These are phyloP conservation scores for Wasmannia auropunctata DNA, from an alignment of 1,140 invertebrate genomes.

Conservation along the genomic window DNA sequence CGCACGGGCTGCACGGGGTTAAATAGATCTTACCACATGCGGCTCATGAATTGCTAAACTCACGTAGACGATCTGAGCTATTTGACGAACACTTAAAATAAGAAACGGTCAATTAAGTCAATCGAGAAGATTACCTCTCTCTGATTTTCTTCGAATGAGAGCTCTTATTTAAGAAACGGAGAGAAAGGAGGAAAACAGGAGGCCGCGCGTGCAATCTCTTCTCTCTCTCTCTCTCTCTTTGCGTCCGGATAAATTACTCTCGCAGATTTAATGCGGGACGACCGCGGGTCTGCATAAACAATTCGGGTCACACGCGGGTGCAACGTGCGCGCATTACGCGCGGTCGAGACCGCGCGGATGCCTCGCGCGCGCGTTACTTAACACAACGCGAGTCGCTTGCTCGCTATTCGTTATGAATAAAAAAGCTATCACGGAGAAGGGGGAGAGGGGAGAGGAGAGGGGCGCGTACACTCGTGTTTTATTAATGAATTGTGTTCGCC, in stretches of 20 bases:
- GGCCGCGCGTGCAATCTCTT: not conserved
- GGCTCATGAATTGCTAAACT: not conserved
- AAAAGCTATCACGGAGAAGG: not conserved
- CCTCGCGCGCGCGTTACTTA: not conserved
- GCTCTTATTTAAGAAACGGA: conserved; percentile 9
- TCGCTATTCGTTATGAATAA: conserved; percentile 21
- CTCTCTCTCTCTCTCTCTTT: too few species aligned
- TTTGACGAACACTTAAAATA: not conserved
- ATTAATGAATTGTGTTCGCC: conserved; percentile 1
- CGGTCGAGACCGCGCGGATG: too few species aligned
- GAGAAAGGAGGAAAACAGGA: conserved; percentile 17
- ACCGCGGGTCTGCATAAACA: conserved; percentile 29
- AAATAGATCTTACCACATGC: not conserved
- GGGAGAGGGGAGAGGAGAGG: too few species aligned
- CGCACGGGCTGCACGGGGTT: not conserved
- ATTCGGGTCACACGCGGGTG: conserved; percentile 40
- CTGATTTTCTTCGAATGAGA: not conserved
- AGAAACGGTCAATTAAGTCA: not conserved
- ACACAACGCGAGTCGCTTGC: not conserved
- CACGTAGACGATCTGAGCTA: not conserved
- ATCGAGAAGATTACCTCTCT: conserved; percentile 19
- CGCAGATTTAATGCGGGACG: not conserved
- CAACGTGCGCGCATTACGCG: not conserved
- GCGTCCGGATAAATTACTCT: conserved; percentile 9
- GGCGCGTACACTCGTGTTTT: too few species aligned